phyloP scores from a whole-genome alignment of 1,140 invertebrate genomes.

The Hetaerina americana region DNA sequence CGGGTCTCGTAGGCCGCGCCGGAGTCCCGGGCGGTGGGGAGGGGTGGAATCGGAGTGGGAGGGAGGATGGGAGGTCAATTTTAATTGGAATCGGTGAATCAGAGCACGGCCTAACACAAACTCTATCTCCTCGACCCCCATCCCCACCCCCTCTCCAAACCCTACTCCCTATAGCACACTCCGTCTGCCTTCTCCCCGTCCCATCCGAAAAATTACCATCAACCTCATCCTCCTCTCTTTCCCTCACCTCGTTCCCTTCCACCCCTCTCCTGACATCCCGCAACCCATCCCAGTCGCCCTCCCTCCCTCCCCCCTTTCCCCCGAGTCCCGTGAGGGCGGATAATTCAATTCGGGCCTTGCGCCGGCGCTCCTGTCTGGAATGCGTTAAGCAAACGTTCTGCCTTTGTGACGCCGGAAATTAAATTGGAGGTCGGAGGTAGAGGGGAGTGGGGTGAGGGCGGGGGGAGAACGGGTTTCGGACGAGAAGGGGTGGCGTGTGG shows the following conservation, averaged over 20 bases:
- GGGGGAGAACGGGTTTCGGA: too few relatives aligned
- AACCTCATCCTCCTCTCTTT: too few relatives aligned
- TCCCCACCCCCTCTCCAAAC: background rate
- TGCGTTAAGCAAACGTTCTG: slow-evolving; percentile 15
- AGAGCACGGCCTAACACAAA: background rate
- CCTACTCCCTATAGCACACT: slow-evolving; percentile 2
- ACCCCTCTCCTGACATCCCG: too few relatives aligned
- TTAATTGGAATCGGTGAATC: slow-evolving; percentile 13
- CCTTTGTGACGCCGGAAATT: slow-evolving; percentile 15
- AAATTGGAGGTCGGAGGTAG: slow-evolving; percentile 5
- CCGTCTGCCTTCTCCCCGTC: background rate
- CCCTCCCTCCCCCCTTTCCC: background rate
- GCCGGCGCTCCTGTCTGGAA: slow-evolving; percentile 7
- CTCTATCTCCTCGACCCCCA: background rate
- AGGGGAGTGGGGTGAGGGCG: background rate
- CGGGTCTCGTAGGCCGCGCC: too few relatives aligned
- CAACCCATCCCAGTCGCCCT: slow-evolving; percentile 5
- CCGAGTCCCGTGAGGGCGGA: slow-evolving; percentile 1
- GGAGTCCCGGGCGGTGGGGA: background rate
- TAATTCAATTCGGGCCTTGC: slow-evolving; percentile 15
- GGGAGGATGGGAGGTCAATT: slow-evolving; percentile 12
- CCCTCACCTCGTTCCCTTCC: too few relatives aligned
- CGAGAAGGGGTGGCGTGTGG: too few relatives aligned
- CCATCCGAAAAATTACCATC: too few relatives aligned
- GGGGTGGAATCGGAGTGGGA: background rate